These are phyloP conservation scores for Brotula barbata DNA, from an alignment of 2,797 vertebrate species.

Conservation along the genomic window DNA sequence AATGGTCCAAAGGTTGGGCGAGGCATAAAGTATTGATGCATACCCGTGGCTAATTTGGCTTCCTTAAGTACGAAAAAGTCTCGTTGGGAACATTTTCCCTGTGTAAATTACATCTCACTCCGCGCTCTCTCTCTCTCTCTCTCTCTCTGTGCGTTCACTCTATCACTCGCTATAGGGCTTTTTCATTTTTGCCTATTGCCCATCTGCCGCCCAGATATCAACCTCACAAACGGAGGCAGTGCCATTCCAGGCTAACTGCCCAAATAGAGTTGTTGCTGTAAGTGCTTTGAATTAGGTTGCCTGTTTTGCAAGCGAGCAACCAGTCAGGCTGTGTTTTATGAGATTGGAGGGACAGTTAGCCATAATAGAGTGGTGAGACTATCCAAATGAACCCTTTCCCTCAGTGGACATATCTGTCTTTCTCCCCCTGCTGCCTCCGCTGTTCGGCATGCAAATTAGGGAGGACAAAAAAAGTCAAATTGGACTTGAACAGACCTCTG, in stretches of 20 bases:
- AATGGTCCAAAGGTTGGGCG: constrained; percentile 43
- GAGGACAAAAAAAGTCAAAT: constrained; percentile 75
- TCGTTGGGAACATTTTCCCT: constrained; percentile 41
- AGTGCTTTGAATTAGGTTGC: constrained; percentile 52
- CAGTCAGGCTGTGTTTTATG: constrained; percentile 64
- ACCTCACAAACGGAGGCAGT: constrained; percentile 37
- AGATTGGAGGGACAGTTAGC: constrained; percentile 54
- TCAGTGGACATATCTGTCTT: constrained; percentile 51
- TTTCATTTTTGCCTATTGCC: constrained; percentile 43
- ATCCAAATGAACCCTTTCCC: constrained; percentile 64
- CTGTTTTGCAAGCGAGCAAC: constrained; percentile 59
- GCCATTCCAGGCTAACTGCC: constrained; percentile 47
- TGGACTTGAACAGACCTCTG: constrained; percentile 74
- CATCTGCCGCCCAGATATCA: constrained; percentile 60
- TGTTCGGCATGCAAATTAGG: constrained; percentile 75
- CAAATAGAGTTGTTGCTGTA: constrained; percentile 41
- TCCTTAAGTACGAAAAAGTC: constrained; percentile 39
- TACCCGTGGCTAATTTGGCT: constrained; percentile 49
- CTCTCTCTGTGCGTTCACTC: constrained; percentile 30
- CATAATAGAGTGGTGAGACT: constrained; percentile 56
- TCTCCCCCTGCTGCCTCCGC: constrained; percentile 48
- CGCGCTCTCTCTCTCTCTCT: constrained; percentile 6
- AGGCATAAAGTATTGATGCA: constrained; percentile 48
- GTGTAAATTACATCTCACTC: constrained; percentile 50
- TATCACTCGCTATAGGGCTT: constrained; percentile 39